These are phyloP conservation scores for Drosophila grimshawi DNA, from an alignment of 1,140 invertebrate species.

Conservation along the genomic window DNA sequence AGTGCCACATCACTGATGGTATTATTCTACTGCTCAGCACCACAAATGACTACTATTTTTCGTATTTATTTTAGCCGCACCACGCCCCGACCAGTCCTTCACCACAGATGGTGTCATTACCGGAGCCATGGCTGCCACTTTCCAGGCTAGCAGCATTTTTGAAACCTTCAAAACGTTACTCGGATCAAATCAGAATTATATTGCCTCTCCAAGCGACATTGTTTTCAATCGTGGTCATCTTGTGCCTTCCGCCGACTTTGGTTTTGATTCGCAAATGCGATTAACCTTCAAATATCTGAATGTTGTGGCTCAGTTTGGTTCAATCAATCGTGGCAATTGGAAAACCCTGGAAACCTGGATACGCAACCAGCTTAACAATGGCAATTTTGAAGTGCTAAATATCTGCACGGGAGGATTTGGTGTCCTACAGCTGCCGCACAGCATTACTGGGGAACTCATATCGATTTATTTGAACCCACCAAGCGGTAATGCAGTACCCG, in stretches of 20 bases:
- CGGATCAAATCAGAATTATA: slow-evolving; percentile 14
- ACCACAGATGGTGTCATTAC: slow-evolving; percentile 28
- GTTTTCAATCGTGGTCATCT: slow-evolving; percentile 56
- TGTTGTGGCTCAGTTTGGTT: slow-evolving; percentile 31
- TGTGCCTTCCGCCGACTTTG: slow-evolving; percentile 30
- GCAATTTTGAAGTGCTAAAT: slow-evolving; percentile 2
- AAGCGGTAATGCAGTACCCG: slow-evolving; percentile 28
- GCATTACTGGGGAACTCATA: background rate
- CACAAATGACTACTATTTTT: background rate
- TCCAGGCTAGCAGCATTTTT: background rate
- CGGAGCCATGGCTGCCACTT: slow-evolving; percentile 10
- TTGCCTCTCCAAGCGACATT: background rate
- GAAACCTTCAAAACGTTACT: background rate
- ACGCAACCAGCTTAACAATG: slow-evolving; percentile 4
- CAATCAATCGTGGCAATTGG: slow-evolving; percentile 57
- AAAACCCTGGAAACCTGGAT: slow-evolving; percentile 46
- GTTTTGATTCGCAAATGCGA: slow-evolving; percentile 14
- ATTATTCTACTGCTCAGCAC: no score
- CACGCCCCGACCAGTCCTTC: slow-evolving; percentile 21
- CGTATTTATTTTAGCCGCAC: background rate
- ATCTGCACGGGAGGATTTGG: slow-evolving; percentile 45
- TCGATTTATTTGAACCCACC: slow-evolving; percentile 18
- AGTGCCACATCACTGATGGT: no score
- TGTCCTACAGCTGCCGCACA: slow-evolving; percentile 30
- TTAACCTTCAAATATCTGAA: slow-evolving; percentile 43